These are phyloP conservation scores for Stegastes partitus DNA, from an alignment of 2,113 vertebrate genomes.

Conservation along the genomic window DNA sequence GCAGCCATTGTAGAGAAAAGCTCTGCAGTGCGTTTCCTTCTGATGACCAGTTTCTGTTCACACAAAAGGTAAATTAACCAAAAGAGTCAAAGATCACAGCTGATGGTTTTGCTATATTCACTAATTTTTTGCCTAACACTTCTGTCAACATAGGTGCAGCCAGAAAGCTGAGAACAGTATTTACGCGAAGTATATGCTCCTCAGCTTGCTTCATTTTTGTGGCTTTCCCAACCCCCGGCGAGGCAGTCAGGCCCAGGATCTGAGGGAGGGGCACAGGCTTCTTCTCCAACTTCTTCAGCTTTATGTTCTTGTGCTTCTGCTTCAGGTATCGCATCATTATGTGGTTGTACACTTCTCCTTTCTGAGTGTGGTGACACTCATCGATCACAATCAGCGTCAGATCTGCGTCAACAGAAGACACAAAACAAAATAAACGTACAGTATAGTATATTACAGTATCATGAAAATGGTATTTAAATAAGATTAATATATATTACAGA, in stretches of 20 bases:
- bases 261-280: slow-evolving; percentile 86
- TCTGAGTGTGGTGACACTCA: slow-evolving; percentile 97
- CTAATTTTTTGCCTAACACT: not conserved
- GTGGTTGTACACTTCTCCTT: slow-evolving; percentile 94
- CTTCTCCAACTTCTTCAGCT: slow-evolving; percentile 84
- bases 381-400: slow-evolving; percentile 95
- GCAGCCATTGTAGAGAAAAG: not conserved
- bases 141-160: not conserved
- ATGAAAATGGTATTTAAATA: not conserved
- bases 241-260: slow-evolving; percentile 94
- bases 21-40: not conserved
- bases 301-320: slow-evolving; percentile 88
- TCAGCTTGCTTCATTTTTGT: slow-evolving; percentile 86
- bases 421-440: not conserved
- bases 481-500: not conserved
- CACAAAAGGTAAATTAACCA: not conserved
- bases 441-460: not conserved
- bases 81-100: not conserved
- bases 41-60: not conserved
- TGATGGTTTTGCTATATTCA: not conserved
- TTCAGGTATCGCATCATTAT: slow-evolving; percentile 94
- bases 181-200: slow-evolving; percentile 94
- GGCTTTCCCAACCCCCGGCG: slow-evolving; percentile 93
- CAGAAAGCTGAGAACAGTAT: slow-evolving; percentile 34
- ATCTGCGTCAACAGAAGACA: slow-evolving; percentile 78